Conservation (phyloP, 2,888 invertebrate genomes). For the Agrotis segetum region DNA sequence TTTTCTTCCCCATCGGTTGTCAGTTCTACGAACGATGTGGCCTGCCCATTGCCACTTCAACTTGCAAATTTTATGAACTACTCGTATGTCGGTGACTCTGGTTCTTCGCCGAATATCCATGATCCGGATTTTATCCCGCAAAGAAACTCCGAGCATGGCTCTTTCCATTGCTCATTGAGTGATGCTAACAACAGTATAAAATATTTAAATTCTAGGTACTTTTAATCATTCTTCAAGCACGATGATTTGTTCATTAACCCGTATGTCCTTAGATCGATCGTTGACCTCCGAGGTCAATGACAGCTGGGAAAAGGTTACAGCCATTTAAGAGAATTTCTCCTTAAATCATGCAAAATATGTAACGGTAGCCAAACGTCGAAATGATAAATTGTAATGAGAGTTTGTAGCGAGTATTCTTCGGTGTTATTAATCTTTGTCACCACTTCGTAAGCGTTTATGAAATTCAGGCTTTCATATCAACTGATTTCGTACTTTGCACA, state of each 20-base stretch:
- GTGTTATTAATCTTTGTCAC: conserved; percentile 34
- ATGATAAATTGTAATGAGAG: conserved; percentile 31
- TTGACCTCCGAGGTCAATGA: conserved; percentile 25
- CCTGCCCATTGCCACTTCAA: too few species aligned
- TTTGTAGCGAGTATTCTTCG: conserved; percentile 22
- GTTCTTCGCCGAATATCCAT: too few species aligned
- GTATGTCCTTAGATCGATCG: neutral
- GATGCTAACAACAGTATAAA: neutral
- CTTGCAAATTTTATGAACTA: too few species aligned
- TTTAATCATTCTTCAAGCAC: neutral
- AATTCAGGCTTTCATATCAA: neutral
- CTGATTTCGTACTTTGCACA: neutral
- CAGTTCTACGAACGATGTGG: too few species aligned
- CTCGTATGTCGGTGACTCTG: too few species aligned
- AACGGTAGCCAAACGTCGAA: conserved; percentile 11
- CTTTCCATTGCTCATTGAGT: too few species aligned
- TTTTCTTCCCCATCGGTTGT: too few species aligned
- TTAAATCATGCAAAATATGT: neutral
- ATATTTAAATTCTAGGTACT: neutral
- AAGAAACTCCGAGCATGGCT: too few species aligned
- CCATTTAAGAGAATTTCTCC: conserved; percentile 22
- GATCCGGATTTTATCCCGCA: too few species aligned
- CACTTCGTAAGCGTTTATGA: neutral
- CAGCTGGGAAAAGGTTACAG: conserved; percentile 21
- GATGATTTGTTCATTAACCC: conserved; percentile 6